Percentiles rank a stretch among this genome's conserved stretches.
Conservation (phyloP, 2,888 invertebrate species). For the Gymnoscelis rufifasciata region DNA sequence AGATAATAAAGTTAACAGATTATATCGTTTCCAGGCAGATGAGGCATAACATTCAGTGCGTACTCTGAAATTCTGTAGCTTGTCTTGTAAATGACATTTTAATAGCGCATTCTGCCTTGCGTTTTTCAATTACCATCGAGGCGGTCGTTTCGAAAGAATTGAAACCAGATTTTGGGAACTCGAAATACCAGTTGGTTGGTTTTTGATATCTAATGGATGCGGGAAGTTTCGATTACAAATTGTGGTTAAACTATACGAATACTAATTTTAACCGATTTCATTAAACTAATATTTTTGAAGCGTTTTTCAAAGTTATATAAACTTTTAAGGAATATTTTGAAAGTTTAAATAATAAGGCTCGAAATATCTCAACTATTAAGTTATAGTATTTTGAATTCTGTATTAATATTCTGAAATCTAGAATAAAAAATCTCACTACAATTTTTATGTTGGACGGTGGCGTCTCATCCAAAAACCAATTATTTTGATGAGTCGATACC, state of each 20-base stretch:
- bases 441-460: too few relatives aligned
- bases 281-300: too few relatives aligned
- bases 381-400: too few relatives aligned
- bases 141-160: slow-evolving; percentile 29
- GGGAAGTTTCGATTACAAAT: slow-evolving; percentile 15
- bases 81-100: slow-evolving; percentile 32
- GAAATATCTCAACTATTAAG: too few relatives aligned
- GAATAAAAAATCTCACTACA: too few relatives aligned
- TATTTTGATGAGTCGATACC: too few relatives aligned
- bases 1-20: slow-evolving; percentile 3
- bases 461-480: too few relatives aligned
- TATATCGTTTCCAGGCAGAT: slow-evolving; percentile 8
- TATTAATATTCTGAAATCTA: too few relatives aligned
- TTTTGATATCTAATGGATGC: slow-evolving; percentile 26
- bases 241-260: neutral
- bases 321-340: too few relatives aligned
- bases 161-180: slow-evolving; percentile 28
- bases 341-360: too few relatives aligned
- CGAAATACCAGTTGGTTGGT: slow-evolving; percentile 25
- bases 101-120: slow-evolving; percentile 32
- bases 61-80: slow-evolving; percentile 25
- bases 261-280: too few relatives aligned
- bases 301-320: too few relatives aligned
- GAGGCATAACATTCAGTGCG: slow-evolving; percentile 21
- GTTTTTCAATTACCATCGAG: slow-evolving; percentile 28